Evolutionary conservation across 2,888 invertebrate genomes (phyloP).

Genomic region (Trichopria drosophilae): DNA sequence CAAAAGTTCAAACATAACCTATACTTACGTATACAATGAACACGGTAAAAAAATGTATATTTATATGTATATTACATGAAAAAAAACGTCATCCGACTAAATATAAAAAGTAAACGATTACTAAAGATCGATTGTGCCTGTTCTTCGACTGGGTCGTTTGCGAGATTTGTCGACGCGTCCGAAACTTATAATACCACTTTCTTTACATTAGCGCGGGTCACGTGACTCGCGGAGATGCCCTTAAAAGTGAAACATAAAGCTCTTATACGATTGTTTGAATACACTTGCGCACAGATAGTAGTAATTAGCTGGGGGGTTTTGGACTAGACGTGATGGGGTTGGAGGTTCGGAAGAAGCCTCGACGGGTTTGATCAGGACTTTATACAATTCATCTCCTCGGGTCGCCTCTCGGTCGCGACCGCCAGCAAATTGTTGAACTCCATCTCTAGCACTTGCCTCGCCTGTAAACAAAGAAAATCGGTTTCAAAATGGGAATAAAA

Average conservation of each 20-base stretch:
- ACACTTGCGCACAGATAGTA: conserved; percentile 52
- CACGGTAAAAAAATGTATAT: too few species aligned
- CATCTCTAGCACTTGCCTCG: conserved; percentile 85
- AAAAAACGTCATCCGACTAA: too few species aligned
- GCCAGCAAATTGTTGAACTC: conserved; percentile 87
- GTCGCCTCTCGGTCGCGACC: conserved; percentile 80
- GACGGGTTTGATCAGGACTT: conserved; percentile 60
- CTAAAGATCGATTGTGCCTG: too few species aligned
- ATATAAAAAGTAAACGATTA: too few species aligned
- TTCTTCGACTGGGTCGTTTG: neutral
- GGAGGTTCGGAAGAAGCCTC: conserved; percentile 51
- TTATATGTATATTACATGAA: too few species aligned
- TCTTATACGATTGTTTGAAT: conserved; percentile 52
- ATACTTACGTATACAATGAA: too few species aligned
- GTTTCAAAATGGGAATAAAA: neutral
- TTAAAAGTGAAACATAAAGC: conserved; percentile 55
- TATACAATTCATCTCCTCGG: conserved; percentile 59
- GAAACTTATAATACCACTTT: conserved; percentile 10
- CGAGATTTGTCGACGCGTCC: neutral
- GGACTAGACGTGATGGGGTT: conserved; percentile 58
- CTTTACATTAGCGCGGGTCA: conserved; percentile 37
- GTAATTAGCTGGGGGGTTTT: conserved; percentile 51
- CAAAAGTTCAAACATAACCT: too few species aligned
- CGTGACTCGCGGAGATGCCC: conserved; percentile 42
- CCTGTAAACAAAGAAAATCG: conserved; percentile 63